Percentiles rank a stretch among this genome's conserved stretches.
phyloP scores from a whole-genome alignment of 2,113 vertebrate genomes.

The Vidua macroura region DNA sequence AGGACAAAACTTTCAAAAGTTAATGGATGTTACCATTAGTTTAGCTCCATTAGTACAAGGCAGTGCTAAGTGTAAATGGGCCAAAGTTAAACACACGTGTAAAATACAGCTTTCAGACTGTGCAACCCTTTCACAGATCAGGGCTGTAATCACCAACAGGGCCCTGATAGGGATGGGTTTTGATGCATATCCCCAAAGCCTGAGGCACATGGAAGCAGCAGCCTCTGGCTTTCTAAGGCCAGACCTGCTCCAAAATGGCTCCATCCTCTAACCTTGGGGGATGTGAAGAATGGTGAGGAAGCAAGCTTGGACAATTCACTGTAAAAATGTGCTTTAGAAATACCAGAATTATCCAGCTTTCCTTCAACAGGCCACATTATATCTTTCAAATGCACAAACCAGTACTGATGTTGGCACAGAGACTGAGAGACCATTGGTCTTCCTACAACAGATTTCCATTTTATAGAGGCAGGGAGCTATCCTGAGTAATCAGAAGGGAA shows the following conservation, averaged over 20 bases:
- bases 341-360: not conserved
- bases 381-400: not conserved
- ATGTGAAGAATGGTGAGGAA: not conserved
- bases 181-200: fast-evolving
- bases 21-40: not conserved
- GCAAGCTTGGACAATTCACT: not conserved
- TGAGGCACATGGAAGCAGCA: not conserved
- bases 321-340: not conserved
- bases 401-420: not conserved
- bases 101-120: not conserved
- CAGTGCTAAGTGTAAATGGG: not conserved
- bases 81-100: not conserved
- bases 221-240: not conserved
- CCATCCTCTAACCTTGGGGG: not conserved
- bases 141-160: not conserved
- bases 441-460: not conserved
- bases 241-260: not conserved
- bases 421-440: not conserved
- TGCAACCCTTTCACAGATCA: not conserved
- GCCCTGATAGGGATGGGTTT: not conserved
- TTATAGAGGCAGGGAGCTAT: not conserved
- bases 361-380: not conserved
- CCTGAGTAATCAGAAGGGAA: not conserved
- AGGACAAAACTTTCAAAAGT: not conserved
- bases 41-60: not conserved